Evolutionary conservation across 2,113 vertebrate genomes (phyloP).

Genomic region (human): GRCh38 chr12:123483501-123484000

Average conservation of each 20-base stretch:
- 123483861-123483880: not conserved
- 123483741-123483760: too few species aligned
- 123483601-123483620: not conserved
- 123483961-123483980: too few species aligned
- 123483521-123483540: not conserved
- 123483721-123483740: not conserved
- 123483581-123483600: not conserved
- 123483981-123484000: not conserved
- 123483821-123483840: not conserved
- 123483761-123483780: not conserved
- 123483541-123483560: not conserved
- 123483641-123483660: not conserved
- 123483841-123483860: not conserved
- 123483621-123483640: not conserved
- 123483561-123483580: not conserved
- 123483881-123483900: not conserved
- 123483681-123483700: not conserved
- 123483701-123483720: not conserved
- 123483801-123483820: not conserved
- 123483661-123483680: not conserved
- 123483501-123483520: not conserved
- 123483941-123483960: accelerated
- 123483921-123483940: not conserved
- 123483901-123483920: not conserved
- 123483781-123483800: not conserved